Evolutionary conservation across 2,113 vertebrate species (phyloP).

Genomic region (Mirounga angustirostris): DNA sequence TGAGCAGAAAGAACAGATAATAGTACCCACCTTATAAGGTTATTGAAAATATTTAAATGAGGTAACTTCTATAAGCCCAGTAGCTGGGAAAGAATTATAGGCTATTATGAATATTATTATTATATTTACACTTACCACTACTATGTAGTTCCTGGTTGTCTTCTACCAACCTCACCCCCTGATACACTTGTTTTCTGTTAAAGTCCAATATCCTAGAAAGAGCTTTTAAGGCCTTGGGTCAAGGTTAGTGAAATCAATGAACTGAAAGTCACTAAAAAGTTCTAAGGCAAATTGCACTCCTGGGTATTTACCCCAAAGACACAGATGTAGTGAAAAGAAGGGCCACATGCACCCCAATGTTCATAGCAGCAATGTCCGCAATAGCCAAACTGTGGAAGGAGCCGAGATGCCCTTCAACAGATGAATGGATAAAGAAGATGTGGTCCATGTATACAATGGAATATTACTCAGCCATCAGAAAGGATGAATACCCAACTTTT

Average conservation of each 20-base stretch:
- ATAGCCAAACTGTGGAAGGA: too few species aligned
- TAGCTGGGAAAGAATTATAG: background rate
- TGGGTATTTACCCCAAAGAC: too few species aligned
- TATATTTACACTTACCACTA: background rate
- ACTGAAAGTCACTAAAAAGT: background rate
- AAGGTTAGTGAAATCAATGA: constrained; percentile 30
- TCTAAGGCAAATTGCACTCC: background rate
- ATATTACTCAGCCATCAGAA: too few species aligned
- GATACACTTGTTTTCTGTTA: background rate
- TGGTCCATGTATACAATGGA: too few species aligned
- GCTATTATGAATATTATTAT: background rate
- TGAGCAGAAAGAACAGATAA: background rate
- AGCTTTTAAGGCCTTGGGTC: background rate
- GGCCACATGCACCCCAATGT: too few species aligned
- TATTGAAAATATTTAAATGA: background rate
- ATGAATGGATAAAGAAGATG: too few species aligned
- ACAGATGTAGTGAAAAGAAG: too few species aligned
- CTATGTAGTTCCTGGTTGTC: background rate
- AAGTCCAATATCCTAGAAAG: constrained; percentile 18
- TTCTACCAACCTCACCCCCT: background rate
- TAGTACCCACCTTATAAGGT: background rate
- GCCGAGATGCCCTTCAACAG: too few species aligned
- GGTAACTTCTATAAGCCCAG: background rate
- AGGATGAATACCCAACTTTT: too few species aligned
- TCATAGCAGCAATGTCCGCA: too few species aligned